Evolutionary conservation across 2,888 invertebrate species (phyloP), one percentile per base, ranked within the genome.

Genomic region (Ichneumoninae sp.): DNA sequence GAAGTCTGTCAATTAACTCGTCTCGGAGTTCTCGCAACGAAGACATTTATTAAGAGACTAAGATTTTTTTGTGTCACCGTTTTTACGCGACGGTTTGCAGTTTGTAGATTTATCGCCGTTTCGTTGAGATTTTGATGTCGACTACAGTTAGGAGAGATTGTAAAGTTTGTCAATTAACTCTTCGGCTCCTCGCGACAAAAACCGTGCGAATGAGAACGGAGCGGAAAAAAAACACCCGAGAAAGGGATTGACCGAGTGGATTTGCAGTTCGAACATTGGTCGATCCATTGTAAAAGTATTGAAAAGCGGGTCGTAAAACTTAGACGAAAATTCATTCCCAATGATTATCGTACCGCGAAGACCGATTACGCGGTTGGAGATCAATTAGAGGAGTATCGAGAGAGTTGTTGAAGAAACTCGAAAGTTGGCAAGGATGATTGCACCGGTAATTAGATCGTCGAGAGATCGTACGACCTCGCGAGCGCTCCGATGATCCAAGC

Each of bases 341-440:
- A 8, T 57, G 57, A 57, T 57, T 57, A 10, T 57, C 57, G 10
- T 22, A 8, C 47, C 47, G 47, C 16, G 47, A 47, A 26, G 68
- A 19, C 16, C 36, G 16, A 68, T 68, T 68, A 22, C 26, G 47
- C 44, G 26, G 40, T 76, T 40, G n/a, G 5, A 22, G 26, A 76
- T 66, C 68, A 57, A 68, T 68, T 76, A 57, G 40, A 30, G 26
- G 33, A 68, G 66, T 54, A 68, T 76, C 66, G 76, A 54, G 76
- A 40, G 66, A 22, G 26, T 26, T 75, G 50, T 63, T 36, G 36
- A 54, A 47, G 66, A 66, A 54, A 68, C 52, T 76, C 54, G 76
- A 76, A 54, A 66, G 76, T 66, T 19, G 13, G 57, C 68, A 13
- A 68, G 47, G 44, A 68, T 22, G 22, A 26, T 68, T 40, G 36